phyloP scores from a whole-genome alignment of 2,113 vertebrate genomes.

The Xiphophorus couchianus region DNA sequence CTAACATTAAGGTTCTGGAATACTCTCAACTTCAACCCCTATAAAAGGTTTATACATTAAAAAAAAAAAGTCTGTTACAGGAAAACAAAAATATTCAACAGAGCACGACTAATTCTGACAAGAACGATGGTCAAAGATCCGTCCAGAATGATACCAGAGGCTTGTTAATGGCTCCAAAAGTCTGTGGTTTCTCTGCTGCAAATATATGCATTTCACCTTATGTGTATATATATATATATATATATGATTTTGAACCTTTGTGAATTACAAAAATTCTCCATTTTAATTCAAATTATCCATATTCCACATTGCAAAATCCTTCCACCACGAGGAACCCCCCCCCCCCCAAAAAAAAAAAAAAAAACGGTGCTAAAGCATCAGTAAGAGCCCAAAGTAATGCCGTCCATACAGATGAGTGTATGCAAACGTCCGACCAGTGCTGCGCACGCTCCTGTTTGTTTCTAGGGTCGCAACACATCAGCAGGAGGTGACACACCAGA shows the following conservation, averaged over 20 bases:
- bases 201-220: too few species aligned
- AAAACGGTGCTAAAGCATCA: neutral
- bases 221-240: too few species aligned
- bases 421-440: neutral
- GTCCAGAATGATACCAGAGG: neutral
- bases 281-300: too few species aligned
- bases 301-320: neutral
- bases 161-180: neutral
- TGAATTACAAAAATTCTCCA: too few species aligned
- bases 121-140: neutral
- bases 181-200: too few species aligned
- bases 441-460: conserved; percentile 7
- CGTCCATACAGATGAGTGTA: neutral
- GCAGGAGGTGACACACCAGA: conserved; percentile 15
- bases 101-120: neutral
- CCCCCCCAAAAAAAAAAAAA: too few species aligned
- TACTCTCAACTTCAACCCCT: neutral
- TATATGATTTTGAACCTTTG: too few species aligned
- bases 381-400: too few species aligned
- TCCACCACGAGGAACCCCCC: neutral
- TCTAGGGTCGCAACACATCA: neutral
- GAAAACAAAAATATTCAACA: neutral
- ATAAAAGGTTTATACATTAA: too few species aligned
- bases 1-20: neutral
- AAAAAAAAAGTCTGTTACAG: neutral